Evolutionary conservation across 2,113 vertebrate species (phyloP), one percentile per base, ranked within the genome.

Genomic region (Circaetus gallicus): DNA sequence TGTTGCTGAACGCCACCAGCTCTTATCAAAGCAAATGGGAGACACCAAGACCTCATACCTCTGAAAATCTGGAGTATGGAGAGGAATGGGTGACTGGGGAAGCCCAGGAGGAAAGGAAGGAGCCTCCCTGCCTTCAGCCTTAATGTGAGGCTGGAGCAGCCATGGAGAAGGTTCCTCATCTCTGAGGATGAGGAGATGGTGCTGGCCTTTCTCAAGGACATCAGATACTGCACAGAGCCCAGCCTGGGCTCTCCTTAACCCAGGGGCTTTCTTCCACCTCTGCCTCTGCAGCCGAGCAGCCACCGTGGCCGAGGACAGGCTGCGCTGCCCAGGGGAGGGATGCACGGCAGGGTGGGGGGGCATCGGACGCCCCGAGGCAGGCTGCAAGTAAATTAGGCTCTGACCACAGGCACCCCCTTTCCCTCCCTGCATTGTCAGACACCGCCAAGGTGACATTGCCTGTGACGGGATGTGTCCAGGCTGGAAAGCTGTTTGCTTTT

Each of bases 401-500:
- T 9, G 65, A 40, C 11, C 71, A n/a, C 20, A 42, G 55, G 36
- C 63, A 74, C 56, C 77, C 14, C 40, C 55, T 42, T 42, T 34
- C 28, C 52, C 52, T 62, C 40, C 38, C 63, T 26, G 55, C 42
- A 11, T 10, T 28, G 16, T 34, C 55, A 28, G 58, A 10, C 19
- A 20, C 42, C 17, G 8, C 8, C 90, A 91, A 81, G 90, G 93
- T 96, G 96, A 96, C 90, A 61, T n/a, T 93, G 78, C 53, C 16
- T 5, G 15, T 7, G 74, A 80, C 2, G 6, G 71, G 49, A 80
- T 52, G 66, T 42, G n/a, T 18, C 77, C 74, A 45, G 73, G 42
- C 74, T 80, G 70, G 83, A 79, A 77, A 86, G 66, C 21, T 94
- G 79, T 93, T 96, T 95, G 91, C 76, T 94, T 97, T 96, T 93